These are phyloP conservation scores for Turdus rufiventris DNA, from an alignment of 2,113 vertebrate genomes.

Conservation along the genomic window DNA sequence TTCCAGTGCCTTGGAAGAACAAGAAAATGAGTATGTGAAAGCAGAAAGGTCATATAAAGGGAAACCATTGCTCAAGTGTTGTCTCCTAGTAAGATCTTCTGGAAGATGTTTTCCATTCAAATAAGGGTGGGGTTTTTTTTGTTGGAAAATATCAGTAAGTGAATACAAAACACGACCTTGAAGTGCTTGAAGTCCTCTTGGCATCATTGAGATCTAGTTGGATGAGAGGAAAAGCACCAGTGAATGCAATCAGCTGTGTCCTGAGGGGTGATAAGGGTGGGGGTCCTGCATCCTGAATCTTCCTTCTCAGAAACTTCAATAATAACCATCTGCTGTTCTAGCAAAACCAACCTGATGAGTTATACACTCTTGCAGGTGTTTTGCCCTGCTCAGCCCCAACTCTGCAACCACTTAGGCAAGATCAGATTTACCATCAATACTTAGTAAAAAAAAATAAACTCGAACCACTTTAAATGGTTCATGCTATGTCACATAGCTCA, in stretches of 20 bases:
- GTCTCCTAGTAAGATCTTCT: background rate
- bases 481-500: background rate
- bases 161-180: background rate
- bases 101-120: background rate
- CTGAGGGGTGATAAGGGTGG: background rate
- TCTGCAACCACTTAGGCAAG: background rate
- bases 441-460: background rate
- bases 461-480: background rate
- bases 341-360: background rate
- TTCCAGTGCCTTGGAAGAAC: background rate
- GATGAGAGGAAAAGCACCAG: background rate
- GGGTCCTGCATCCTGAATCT: accelerated
- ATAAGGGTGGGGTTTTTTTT: background rate
- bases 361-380: background rate
- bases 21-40: background rate
- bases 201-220: background rate
- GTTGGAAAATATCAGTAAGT: background rate
- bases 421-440: background rate
- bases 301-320: background rate
- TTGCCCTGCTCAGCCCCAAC: background rate
- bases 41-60: background rate
- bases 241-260: background rate
- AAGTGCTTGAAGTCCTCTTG: background rate
- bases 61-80: background rate
- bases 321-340: background rate